Evolutionary conservation across 2,888 invertebrate species (phyloP), one percentile per base, ranked within the genome.

Genomic region (Hemaris fuciformis): DNA sequence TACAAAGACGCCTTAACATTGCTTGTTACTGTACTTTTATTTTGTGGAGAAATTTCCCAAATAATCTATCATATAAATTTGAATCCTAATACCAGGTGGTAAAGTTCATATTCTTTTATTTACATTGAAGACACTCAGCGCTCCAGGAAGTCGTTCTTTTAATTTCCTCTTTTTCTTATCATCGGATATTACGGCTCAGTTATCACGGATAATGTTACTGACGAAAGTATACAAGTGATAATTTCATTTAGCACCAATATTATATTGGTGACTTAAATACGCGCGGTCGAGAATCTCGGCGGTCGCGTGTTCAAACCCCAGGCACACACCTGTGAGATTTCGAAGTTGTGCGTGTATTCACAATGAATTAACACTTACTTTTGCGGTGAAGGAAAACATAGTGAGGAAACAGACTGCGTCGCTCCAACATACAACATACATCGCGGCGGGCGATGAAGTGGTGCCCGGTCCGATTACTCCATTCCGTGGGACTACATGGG

Each of bases 141-240:
- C 62, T 62, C 46, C 63, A 71, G 72, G 72, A 79, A 76, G 71
- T 73, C 43, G 62, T 66, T 62, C 48, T 71, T 72, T 73, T 70
- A 68, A 71, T 73, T 59, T 48, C 46, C 67, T 74, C 72, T 69
- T 76, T 75, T 67, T 53, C 31, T 68, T 70, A 68, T 70, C 62
- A 64, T 64, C 65, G 60, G 61, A 62, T 63, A 60, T 53, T 72
- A 67, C 69, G 77, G 71, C 69, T 69, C 70, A 72, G 73, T 75
- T 68, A 74, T 65, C 61, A 64, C 59, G 68, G 75, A 73, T 80
- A 68, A 59, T 68, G 72, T 79, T 79, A 73, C 76, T 34, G 8
- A 57, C 34, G 10, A 22, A 57, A 57, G 34, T 57, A 31, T 23
- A 1, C 18, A 13, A 0, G 23, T 27, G 27, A 31, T 53, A 53